These are phyloP conservation scores for Nesogale talazaci DNA, from an alignment of 2,113 vertebrate genomes.

Conservation along the genomic window DNA sequence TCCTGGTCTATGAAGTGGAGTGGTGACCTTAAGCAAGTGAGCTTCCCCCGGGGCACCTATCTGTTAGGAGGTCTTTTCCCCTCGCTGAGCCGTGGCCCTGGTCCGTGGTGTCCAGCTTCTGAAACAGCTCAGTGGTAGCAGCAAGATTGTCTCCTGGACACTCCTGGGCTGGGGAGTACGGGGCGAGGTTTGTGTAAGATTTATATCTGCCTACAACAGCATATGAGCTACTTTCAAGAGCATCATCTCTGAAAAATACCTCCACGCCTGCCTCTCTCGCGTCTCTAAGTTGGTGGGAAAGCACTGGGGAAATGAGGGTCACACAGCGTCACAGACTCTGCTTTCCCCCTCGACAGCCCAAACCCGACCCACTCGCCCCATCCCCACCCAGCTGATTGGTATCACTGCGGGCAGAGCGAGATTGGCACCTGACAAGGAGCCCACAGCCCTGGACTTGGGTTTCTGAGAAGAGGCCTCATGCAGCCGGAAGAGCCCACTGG, in stretches of 20 bases:
- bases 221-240: background rate
- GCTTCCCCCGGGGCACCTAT: too few relatives aligned
- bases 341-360: background rate
- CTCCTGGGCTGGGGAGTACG: background rate
- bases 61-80: too few relatives aligned
- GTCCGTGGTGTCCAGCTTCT: background rate
- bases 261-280: background rate
- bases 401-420: background rate
- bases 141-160: background rate
- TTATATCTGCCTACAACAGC: background rate
- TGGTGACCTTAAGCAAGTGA: background rate
- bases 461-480: conserved; percentile 39
- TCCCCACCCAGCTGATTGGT: conserved; percentile 68
- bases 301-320: background rate
- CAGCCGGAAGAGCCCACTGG: background rate
- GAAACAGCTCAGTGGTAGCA: background rate
- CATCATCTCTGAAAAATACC: background rate
- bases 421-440: background rate
- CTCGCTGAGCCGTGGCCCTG: background rate
- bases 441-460: conserved; percentile 1
- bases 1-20: background rate
- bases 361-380: conserved; percentile 25
- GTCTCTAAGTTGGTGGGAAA: background rate
- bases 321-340: background rate
- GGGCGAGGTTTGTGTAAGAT: background rate